phyloP scores from a whole-genome alignment of 2,888 invertebrate species.

The Clivina fossor region DNA sequence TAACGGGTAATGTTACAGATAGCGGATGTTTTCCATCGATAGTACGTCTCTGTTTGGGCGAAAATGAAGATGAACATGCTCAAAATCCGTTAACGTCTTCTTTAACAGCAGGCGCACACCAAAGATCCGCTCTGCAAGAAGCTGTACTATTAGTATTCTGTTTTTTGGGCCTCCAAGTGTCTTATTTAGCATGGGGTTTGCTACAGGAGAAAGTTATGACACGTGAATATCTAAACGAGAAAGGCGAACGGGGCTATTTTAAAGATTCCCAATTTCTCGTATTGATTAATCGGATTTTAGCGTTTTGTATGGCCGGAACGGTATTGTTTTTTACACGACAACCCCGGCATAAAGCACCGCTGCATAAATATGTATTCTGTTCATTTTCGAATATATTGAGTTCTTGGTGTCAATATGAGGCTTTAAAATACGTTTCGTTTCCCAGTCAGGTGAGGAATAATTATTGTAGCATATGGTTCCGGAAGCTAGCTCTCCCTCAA shows the following conservation, averaged over 20 bases:
- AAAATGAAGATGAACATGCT: conserved; percentile 54
- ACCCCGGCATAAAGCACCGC: conserved; percentile 76
- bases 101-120: conserved; percentile 41
- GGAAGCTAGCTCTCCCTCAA: too few relatives aligned
- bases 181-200: conserved; percentile 94
- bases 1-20: conserved; percentile 46
- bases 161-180: conserved; percentile 83
- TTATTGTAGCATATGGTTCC: too few relatives aligned
- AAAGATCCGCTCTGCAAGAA: conserved; percentile 51
- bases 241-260: conserved; percentile 70
- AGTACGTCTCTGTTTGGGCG: conserved; percentile 58
- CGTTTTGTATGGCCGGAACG: conserved; percentile 70
- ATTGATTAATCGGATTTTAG: conserved; percentile 89
- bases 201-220: conserved; percentile 99
- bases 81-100: conserved; percentile 46
- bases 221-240: conserved; percentile 67
- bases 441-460: conserved; percentile 95
- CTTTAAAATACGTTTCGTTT: conserved; percentile 96
- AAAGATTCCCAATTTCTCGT: conserved; percentile 96
- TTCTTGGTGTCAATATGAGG: conserved; percentile 99
- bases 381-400: conserved; percentile 97
- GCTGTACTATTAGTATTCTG: conserved; percentile 70
- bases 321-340: conserved; percentile 65
- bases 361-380: conserved; percentile 94
- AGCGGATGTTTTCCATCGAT: conserved; percentile 54